Conservation (phyloP, 30 jellyfish, hydroid and myxozoan genomes). For the Aurelia sp. region DNA sequence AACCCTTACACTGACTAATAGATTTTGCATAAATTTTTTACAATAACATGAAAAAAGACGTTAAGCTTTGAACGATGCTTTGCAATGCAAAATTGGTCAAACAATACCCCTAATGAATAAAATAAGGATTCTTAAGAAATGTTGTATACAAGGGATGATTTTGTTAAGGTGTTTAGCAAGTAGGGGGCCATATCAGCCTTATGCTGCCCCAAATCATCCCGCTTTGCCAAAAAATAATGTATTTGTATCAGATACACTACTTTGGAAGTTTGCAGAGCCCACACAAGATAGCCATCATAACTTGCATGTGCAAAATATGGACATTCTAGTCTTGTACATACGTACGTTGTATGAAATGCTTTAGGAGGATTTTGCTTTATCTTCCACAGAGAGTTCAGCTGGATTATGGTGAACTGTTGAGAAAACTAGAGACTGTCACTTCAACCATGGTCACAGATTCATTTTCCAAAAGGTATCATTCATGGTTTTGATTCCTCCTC, state of each 20-base stretch:
- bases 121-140: no score
- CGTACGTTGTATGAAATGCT: neutral
- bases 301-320: neutral
- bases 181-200: no score
- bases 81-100: no score
- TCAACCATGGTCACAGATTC: slow-evolving; percentile 1
- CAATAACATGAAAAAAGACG: no score
- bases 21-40: no score
- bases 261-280: neutral
- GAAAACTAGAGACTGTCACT: slow-evolving; percentile 8
- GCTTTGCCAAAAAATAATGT: neutral
- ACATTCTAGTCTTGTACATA: neutral
- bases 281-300: neutral
- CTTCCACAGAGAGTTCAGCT: slow-evolving; percentile 22
- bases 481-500: neutral
- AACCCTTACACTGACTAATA: no score
- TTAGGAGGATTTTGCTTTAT: neutral
- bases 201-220: neutral
- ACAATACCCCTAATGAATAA: no score
- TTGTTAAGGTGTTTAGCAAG: no score
- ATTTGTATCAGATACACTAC: neutral
- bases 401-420: slow-evolving; percentile 30
- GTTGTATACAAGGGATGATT: no score
- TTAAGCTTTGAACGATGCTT: no score
- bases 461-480: slow-evolving; percentile 1